phyloP scores from a whole-genome alignment of 1,140 invertebrate species.

The Pectinophora gossypiella region DNA sequence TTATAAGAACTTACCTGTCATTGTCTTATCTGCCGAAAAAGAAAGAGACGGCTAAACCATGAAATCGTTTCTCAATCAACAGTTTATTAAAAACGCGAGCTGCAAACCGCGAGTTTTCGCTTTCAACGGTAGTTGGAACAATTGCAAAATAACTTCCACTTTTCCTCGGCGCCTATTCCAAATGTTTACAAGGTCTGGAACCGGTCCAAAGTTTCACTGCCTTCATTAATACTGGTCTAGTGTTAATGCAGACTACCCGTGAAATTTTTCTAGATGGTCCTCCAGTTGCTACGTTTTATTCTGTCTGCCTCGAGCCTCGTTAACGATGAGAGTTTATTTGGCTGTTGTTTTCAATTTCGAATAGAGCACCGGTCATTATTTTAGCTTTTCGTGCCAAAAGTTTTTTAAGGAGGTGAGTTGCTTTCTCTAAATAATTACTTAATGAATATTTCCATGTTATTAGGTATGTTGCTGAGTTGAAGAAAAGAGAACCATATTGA shows the following conservation, averaged over 20 bases:
- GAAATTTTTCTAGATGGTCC: constrained; percentile 57
- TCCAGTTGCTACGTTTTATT: constrained; percentile 56
- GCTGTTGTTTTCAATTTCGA: constrained; percentile 27
- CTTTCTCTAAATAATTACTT: too few species aligned
- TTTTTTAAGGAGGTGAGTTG: too few species aligned
- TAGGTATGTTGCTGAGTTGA: too few species aligned
- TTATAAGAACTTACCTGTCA: too few species aligned
- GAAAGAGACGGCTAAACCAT: too few species aligned
- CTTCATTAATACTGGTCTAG: constrained; percentile 52
- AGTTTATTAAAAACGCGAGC: too few species aligned
- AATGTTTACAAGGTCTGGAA: constrained; percentile 54
- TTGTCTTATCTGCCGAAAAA: too few species aligned
- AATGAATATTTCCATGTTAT: too few species aligned
- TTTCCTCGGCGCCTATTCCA: background rate
- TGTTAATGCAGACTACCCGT: constrained; percentile 64
- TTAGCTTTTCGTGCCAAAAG: background rate
- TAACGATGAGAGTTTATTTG: constrained; percentile 61
- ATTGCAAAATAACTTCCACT: background rate
- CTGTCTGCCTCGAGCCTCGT: constrained; percentile 61
- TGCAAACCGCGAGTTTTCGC: background rate
- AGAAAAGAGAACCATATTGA: too few species aligned
- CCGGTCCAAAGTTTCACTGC: constrained; percentile 59
- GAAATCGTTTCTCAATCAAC: too few species aligned
- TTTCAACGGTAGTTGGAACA: background rate
- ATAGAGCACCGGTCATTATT: background rate